Conservation (phyloP, 2,797 vertebrate species). For the Tangara arthus region DNA sequence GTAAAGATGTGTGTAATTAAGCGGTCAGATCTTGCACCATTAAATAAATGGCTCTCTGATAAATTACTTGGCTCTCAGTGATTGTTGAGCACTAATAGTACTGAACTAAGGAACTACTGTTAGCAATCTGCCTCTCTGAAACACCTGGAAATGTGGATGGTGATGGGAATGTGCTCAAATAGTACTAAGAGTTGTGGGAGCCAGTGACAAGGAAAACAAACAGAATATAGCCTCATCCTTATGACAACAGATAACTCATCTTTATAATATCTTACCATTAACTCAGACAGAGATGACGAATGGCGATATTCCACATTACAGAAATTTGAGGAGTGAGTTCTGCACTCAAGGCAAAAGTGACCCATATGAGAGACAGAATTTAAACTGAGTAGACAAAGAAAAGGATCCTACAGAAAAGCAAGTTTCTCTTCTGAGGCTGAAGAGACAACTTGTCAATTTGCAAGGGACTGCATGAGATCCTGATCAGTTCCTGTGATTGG, state of each 20-base stretch:
- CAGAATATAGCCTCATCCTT: background rate
- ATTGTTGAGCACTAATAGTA: background rate
- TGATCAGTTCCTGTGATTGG: background rate
- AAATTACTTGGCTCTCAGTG: background rate
- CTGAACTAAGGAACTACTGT: background rate
- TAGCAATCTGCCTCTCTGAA: background rate
- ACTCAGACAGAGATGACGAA: background rate
- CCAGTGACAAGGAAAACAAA: background rate
- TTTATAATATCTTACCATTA: background rate
- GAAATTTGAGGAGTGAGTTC: background rate
- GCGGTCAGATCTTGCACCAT: background rate
- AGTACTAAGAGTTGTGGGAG: background rate
- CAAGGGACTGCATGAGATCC: background rate
- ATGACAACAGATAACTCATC: background rate
- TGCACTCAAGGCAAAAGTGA: background rate
- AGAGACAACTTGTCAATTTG: background rate
- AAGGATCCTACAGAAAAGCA: background rate
- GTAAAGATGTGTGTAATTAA: background rate
- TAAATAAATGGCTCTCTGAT: slow-evolving; percentile 4
- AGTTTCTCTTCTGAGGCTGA: background rate
- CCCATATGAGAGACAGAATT: background rate
- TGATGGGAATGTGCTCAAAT: background rate
- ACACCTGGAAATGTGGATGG: background rate
- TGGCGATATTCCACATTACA: background rate
- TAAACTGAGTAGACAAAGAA: background rate